Percentiles rank a stretch among this genome's conserved stretches.
phyloP scores from a whole-genome alignment of 2,888 invertebrate genomes.

The Lapara coniferarum region DNA sequence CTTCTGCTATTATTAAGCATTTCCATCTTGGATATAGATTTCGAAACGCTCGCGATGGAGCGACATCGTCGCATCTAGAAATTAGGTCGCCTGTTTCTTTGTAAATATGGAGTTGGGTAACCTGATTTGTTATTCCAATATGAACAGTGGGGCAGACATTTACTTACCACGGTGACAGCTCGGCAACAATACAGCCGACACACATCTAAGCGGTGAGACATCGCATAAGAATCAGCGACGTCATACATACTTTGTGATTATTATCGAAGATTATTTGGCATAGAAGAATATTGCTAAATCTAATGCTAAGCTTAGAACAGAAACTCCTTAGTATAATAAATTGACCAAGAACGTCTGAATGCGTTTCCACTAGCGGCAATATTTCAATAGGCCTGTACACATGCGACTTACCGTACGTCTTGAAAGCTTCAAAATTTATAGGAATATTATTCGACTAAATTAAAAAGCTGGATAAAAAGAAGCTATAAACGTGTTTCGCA shows the following conservation, averaged over 20 bases:
- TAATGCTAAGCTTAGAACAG: not conserved
- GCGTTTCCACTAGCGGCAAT: too few relatives aligned
- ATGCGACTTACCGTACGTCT: too few relatives aligned
- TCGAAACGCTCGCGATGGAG: constrained; percentile 18
- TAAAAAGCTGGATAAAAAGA: too few relatives aligned
- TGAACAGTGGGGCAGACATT: constrained; percentile 49
- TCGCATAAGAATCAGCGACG: too few relatives aligned
- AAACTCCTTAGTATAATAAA: too few relatives aligned
- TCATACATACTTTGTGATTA: not conserved
- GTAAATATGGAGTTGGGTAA: constrained; percentile 57
- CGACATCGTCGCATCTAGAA: constrained; percentile 52
- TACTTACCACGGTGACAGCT: constrained; percentile 34
- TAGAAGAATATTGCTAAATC: not conserved
- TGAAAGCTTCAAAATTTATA: too few relatives aligned
- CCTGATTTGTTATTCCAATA: constrained; percentile 62
- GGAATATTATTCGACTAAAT: too few relatives aligned
- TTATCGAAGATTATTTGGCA: not conserved
- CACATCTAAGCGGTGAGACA: too few relatives aligned
- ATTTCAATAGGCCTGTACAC: too few relatives aligned
- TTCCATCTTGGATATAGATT: not conserved
- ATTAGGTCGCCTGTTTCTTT: constrained; percentile 63
- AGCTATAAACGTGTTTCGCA: too few relatives aligned
- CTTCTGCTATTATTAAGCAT: not conserved
- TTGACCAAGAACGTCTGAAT: too few relatives aligned
- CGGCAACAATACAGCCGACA: constrained; percentile 2